Evolutionary conservation across 2,113 vertebrate genomes (phyloP), one percentile per base, ranked within the genome.

Genomic region (Pelecanoides urinatrix): DNA sequence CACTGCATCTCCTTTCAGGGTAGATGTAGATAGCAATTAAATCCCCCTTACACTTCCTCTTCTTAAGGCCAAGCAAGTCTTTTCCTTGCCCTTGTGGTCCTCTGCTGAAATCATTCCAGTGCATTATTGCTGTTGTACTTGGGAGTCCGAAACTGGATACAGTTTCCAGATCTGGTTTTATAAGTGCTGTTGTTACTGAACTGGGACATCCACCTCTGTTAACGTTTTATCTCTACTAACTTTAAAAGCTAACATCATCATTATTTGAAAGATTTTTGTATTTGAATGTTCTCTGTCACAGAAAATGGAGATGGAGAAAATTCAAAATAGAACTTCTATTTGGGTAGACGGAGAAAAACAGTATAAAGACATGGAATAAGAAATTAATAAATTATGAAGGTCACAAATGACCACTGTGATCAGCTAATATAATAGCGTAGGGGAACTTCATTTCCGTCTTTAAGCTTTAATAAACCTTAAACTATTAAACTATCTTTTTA

Each of bases 1-100:
- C 22, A 1, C 7, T 1, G 1, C 9, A 8, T 44, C 1, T 3
- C 21, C 44, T 19, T 80, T 34, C 29, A 40, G 27, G 30, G 23
- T 29, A 86, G 27, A 21, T 76, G 47, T 36, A 55, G 8, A 53
- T 0, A 72, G 18, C 25, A 55, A 87, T 36, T 73, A 76, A 45
- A 61, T 68, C 7, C 29, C 16, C 11, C 4, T n/a, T 73, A 63
- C 5, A 9, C 21, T 34, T 84, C 8, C 11, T 53, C 2, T 75
- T 77, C 38, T 53, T 42, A 73, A 81, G 80, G 29, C 22, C 14
- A 55, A 36, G 36, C 11, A 47, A 47, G 21, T 49, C 13, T 14
- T 52, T 56, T 63, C 13, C 8, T 80, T 29, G 71, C 22, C 27
- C 13, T 2, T 25, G 26, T 65, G 40, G 6, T 45, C 38, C 6